phyloP scores from a whole-genome alignment of 2,797 vertebrate species.

The Graptemys geographica region DNA sequence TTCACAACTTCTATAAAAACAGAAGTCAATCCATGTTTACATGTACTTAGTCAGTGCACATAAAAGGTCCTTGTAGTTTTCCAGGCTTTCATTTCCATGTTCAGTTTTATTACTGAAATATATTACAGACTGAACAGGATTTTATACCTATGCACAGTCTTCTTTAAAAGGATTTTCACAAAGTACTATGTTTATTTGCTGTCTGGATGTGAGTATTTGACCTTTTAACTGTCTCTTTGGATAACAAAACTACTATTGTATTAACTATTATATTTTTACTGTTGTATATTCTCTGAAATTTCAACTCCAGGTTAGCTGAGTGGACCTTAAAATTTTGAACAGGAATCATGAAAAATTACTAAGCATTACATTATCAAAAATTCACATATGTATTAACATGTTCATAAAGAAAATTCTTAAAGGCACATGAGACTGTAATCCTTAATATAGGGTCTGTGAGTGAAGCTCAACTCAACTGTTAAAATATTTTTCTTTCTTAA shows the following conservation, averaged over 20 bases:
- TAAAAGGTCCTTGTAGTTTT: background rate
- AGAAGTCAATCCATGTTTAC: background rate
- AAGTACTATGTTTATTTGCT: conserved; percentile 1
- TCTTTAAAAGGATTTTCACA: conserved; percentile 6
- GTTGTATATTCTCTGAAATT: background rate
- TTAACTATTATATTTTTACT: background rate
- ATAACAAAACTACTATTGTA: background rate
- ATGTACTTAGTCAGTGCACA: background rate
- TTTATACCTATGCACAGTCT: conserved; percentile 8
- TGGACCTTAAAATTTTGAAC: background rate
- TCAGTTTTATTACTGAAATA: background rate
- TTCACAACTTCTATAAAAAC: background rate
- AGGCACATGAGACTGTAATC: background rate
- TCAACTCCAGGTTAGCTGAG: background rate
- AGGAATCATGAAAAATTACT: background rate
- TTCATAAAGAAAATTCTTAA: background rate
- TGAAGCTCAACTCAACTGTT: background rate
- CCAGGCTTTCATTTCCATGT: background rate
- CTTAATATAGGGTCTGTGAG: background rate
- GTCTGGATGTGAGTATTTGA: background rate
- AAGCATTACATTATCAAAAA: background rate
- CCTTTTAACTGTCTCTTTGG: background rate
- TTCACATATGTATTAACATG: background rate
- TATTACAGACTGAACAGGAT: background rate
- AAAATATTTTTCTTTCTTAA: conserved; percentile 10